Base-by-base conservation (phyloP, 1,140 invertebrate species). In the Mya arenaria region DNA sequence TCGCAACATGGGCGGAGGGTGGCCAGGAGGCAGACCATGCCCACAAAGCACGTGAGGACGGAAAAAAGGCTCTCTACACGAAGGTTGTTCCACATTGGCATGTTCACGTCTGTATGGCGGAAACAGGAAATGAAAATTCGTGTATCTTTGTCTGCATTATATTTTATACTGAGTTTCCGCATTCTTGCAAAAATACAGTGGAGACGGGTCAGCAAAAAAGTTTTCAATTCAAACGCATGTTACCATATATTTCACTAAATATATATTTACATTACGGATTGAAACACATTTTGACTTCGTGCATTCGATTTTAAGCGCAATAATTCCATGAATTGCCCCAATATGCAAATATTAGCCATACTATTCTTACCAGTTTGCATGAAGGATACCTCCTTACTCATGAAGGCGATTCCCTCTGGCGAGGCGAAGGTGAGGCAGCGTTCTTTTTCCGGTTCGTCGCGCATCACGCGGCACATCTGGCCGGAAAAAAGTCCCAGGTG, bases 61-160 rank as follows among this genome's bases (percentile, higher is more conserved):
- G 74, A 41, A 34, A 78, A 78, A 6, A 78, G 25, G 0, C 44
- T 44, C 41, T 78, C 74, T 6, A 78, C 74, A 17, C 74, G 32
- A 19, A 78, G 28, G 30, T 78, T 66, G n/a, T 78, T 78, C 74
- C 74, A 78, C 60, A 78, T 78, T 23, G 74, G 41, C 74, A 78
- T 78, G n/a, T 78, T 78, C n/a, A 78, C 66, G 36, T 78, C 74
- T 78, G 44, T 17, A 78, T 66, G 10, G 44, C 13, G 44, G 13
- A 13, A 48, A n/a, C n/a, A n/a, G n/a, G n/a, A n/a, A n/a, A n/a
- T n/a, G n/a, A n/a, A n/a, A n/a, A n/a, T n/a, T n/a, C n/a, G n/a
- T n/a, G n/a, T n/a, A n/a, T n/a, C n/a, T n/a, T n/a, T n/a, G n/a
- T n/a, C n/a, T n/a, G n/a, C n/a, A n/a, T n/a, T n/a, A n/a, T n/a